Conservation (phyloP, 2,888 invertebrate species). For the Apotomis capreana region DNA sequence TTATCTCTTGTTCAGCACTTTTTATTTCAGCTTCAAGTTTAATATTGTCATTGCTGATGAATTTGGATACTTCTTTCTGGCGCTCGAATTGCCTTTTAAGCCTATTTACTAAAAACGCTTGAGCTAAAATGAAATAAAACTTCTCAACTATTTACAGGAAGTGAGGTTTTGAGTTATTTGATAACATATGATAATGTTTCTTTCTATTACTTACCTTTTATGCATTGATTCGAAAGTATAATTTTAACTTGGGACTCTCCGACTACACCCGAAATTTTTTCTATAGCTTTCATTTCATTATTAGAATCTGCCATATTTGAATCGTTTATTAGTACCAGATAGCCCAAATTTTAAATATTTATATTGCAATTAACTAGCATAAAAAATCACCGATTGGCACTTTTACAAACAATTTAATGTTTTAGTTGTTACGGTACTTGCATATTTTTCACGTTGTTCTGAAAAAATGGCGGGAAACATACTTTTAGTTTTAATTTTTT, state of each 20-base stretch:
- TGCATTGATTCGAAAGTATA: slow-evolving; percentile 63
- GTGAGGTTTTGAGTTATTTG: neutral
- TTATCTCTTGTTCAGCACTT: slow-evolving; percentile 63
- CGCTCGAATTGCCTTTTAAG: slow-evolving; percentile 61
- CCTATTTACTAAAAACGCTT: slow-evolving; percentile 63
- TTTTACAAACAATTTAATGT: no score
- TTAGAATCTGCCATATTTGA: slow-evolving; percentile 60
- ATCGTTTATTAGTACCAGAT: neutral
- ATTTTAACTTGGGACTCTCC: slow-evolving; percentile 66
- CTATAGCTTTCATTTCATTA: slow-evolving; percentile 59
- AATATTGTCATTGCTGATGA: slow-evolving; percentile 60
- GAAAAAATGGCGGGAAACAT: no score
- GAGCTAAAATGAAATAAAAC: slow-evolving; percentile 54
- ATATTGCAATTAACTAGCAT: no score
- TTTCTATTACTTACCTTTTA: slow-evolving; percentile 61
- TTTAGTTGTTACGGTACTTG: no score
- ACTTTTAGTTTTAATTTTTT: no score
- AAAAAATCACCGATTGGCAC: no score
- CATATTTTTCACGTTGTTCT: no score
- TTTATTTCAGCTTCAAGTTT: slow-evolving; percentile 68
- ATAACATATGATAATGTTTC: neutral
- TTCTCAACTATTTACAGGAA: no score
- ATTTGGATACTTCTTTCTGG: slow-evolving; percentile 59
- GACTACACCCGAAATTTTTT: slow-evolving; percentile 63
- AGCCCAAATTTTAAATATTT: no score